These are phyloP conservation scores for Drosophila helvetica DNA, from an alignment of 2,888 invertebrate species.

Conservation along the genomic window DNA sequence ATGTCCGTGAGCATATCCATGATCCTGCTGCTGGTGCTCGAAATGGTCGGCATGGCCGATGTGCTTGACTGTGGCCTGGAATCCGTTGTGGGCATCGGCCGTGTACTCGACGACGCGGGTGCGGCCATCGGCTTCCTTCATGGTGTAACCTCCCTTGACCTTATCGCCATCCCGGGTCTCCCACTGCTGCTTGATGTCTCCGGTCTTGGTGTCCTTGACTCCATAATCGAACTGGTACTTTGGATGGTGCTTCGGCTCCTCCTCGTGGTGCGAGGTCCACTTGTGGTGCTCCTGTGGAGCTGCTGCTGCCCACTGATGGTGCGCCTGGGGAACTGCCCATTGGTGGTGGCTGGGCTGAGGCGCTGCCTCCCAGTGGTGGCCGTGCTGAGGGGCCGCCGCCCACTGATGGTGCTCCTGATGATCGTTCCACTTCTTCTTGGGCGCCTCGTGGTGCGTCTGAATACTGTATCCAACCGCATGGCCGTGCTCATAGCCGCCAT, in stretches of 20 bases:
- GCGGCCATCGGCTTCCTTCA: conserved; percentile 85
- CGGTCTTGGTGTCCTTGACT: conserved; percentile 84
- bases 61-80: conserved; percentile 85
- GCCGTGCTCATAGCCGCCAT: conserved; percentile 50
- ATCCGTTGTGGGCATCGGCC: conserved; percentile 84
- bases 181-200: conserved; percentile 85
- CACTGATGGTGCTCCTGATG: conserved; percentile 49
- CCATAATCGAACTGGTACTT: conserved; percentile 85
- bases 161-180: conserved; percentile 85
- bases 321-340: conserved; percentile 39
- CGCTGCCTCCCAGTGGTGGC: conserved; percentile 51
- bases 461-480: conserved; percentile 69
- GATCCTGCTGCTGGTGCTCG: conserved; percentile 59
- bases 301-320: conserved; percentile 45
- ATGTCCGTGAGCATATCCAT: conserved; percentile 34
- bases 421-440: conserved; percentile 67
- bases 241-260: conserved; percentile 84
- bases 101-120: conserved; percentile 85
- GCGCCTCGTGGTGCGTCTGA: conserved; percentile 63
- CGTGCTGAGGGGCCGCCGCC: conserved; percentile 57
- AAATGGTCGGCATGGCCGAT: conserved; percentile 82
- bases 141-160: conserved; percentile 84
- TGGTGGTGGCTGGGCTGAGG: conserved; percentile 57
- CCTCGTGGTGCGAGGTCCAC: conserved; percentile 39
- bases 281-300: conserved; percentile 66